Percentiles rank a stretch among this genome's conserved stretches.
These are phyloP conservation scores for Lasioglossum leucozonium DNA, from an alignment of 2,888 invertebrate genomes.

Conservation along the genomic window DNA sequence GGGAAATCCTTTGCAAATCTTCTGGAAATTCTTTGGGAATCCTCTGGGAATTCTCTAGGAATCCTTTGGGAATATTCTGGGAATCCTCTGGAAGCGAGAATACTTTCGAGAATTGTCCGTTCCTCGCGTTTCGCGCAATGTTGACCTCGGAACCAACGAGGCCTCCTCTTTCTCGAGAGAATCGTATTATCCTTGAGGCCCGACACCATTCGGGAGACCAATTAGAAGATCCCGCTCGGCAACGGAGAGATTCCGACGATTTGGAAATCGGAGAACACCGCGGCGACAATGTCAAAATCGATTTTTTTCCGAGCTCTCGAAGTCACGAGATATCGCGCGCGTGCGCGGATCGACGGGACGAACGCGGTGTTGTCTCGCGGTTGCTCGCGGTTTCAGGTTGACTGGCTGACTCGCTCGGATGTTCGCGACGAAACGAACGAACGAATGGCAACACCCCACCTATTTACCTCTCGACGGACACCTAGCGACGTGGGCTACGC, in stretches of 20 bases:
- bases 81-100: background rate
- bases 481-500: conserved; percentile 59
- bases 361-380: conserved; percentile 53
- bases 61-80: too few species aligned
- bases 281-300: background rate
- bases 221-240: background rate
- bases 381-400: conserved; percentile 81
- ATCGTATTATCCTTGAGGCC: background rate
- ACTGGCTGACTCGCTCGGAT: conserved; percentile 73
- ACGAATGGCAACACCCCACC: conserved; percentile 68
- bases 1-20: too few species aligned
- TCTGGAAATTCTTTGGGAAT: too few species aligned
- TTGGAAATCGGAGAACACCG: background rate
- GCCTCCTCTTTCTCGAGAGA: background rate
- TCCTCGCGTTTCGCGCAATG: background rate
- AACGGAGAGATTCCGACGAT: background rate
- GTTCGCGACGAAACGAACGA: conserved; percentile 67
- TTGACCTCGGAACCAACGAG: background rate
- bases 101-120: background rate
- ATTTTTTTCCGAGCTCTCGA: conserved; percentile 16
- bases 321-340: conserved; percentile 29
- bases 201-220: too few species aligned
- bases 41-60: too few species aligned
- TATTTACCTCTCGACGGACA: conserved; percentile 42
- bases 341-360: conserved; percentile 40